Evolutionary conservation across 2,797 vertebrate genomes (phyloP), one percentile per base, ranked within the genome.

Genomic region (Cyprinodon diabolis): DNA sequence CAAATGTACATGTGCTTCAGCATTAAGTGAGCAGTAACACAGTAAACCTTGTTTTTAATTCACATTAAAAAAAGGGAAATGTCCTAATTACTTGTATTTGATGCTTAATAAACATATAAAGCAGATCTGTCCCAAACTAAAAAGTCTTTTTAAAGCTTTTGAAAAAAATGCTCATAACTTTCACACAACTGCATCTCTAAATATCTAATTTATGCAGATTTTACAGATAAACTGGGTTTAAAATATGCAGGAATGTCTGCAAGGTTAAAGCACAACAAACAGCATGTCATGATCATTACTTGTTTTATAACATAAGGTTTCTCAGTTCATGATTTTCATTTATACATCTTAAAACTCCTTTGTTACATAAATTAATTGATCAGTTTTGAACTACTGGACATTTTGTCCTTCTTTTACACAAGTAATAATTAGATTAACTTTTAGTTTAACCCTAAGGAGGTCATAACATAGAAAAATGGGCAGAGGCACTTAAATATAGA

Each of bases 381-480:
- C 10, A 65, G 65, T 37, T 40, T 62, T 71, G 19, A 57, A 17
- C 65, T 47, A 4, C 62, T 23, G 21, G 48, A 21, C 69, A 79
- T 79, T 77, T 55, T 75, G 37, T 69, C 73, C 40, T 74, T 12
- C 2, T 57, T 62, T 86, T n/a, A 76, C 74, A 55, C 57, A 30
- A 63, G 58, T 23, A 55, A 73, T 80, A 60, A 74, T 74, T 81
- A 66, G 63, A 40, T 51, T 58, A 77, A 69, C 65, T 75, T 75
- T 71, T 25, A 43, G 73, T 71, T 74, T 70, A 8, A 86, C 78
- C 75, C 80, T 80, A 19, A 79, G 77, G 83, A 81, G 5, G 67
- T 35, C 76, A 84, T 84, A 75, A 89, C 88, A 85, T 85, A 71
- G 60, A 67, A 51, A 77, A 55, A 66, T 40, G 47, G 49, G 47